Evolutionary conservation across 2,113 vertebrate genomes (phyloP).

Genomic region (Felis chaus): DNA sequence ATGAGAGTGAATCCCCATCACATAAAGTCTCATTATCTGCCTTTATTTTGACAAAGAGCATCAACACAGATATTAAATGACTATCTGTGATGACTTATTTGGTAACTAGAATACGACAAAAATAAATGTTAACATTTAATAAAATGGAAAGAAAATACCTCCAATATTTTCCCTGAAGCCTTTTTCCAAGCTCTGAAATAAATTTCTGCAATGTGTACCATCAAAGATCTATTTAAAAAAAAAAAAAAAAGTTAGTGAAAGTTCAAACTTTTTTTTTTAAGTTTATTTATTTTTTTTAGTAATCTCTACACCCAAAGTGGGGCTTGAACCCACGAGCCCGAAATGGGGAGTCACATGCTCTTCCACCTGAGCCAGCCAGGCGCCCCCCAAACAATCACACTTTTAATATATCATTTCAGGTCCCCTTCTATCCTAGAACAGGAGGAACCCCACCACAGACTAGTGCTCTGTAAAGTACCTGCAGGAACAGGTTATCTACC

Average conservation of each 20-base stretch:
- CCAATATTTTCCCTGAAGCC: constrained; percentile 87
- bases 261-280: neutral
- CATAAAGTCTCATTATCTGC: neutral
- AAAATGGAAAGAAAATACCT: constrained; percentile 82
- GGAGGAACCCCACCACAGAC: neutral
- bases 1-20: neutral
- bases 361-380: neutral
- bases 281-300: neutral
- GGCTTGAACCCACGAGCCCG: neutral
- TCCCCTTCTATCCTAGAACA: neutral
- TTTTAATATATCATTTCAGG: neutral
- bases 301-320: neutral
- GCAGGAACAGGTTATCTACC: neutral
- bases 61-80: neutral
- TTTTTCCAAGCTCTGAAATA: constrained; percentile 98
- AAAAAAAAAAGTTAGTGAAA: constrained; percentile 24
- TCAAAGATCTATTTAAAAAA: constrained; percentile 82
- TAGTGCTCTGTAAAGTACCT: neutral
- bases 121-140: neutral
- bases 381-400: neutral
- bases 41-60: neutral
- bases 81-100: neutral
- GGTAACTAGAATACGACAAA: neutral
- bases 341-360: neutral
- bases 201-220: constrained; percentile 88